Evolutionary conservation across 2,113 vertebrate species (phyloP), one percentile per base, ranked within the genome.

Genomic region (Cephalopterus ornatus): DNA sequence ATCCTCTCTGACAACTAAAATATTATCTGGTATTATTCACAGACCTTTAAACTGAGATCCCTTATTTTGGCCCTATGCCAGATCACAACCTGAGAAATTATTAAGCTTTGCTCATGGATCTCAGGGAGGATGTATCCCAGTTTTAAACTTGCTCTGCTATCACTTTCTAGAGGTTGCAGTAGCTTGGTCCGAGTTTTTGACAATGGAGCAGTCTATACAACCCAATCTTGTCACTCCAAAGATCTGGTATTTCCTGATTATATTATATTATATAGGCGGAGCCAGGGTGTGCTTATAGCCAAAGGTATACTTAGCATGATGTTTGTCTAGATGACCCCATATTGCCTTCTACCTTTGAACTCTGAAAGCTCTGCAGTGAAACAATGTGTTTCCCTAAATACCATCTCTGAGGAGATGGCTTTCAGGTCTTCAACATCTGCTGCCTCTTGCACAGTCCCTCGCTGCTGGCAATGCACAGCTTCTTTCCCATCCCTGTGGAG

Each of bases 401-500:
- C 26, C 46, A 19, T 11, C 26, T 70, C n/a, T 0, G 8, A 89
- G 68, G 23, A 87, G 50, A 35, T 28, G 41, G 11, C 18, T 49
- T 73, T 65, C 1, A 1, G 53, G 58, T 47, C 55, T 88, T 89
- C 2, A 61, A 24, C 24, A 39, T 24, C 66, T 35, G 9, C 47
- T 81, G 44, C 23, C 58, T 75, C 23, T 83, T 92, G 41, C 22
- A 12, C 19, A 41, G 53, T 33, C 11, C 5, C 33, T 79, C 5
- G 0, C 18, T 74, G 47, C 47, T 75, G 32, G 32, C 0, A 1
- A 8, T 19, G n/a, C 6, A 3, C 22, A 42, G 33, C 23, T 47
- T 77, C 67, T 52, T 44, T 59, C 22, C 26, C 1, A 2, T 59
- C 22, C 39, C 22, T 1, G 0, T 19, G 0, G 5, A 63, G 27